Base-by-base conservation (phyloP, 2,888 invertebrate species). In the Macroteleia sp. region DNA sequence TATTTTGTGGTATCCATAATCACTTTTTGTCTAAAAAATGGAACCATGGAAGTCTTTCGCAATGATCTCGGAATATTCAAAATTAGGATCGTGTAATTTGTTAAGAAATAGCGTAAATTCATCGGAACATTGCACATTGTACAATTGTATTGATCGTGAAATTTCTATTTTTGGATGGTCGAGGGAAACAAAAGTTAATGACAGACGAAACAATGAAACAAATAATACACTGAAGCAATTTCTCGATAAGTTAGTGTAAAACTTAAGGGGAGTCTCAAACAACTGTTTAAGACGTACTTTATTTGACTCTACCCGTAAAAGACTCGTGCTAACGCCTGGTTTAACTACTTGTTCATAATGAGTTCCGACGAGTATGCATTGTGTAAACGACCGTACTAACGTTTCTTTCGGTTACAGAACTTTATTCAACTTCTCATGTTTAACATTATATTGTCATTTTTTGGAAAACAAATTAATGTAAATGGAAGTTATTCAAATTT, bases 141-240 rank as follows among this genome's bases (percentile, higher is more conserved):
- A 83, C 83, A 61, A 25, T 5, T 25, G 4, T 25, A 73, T n/a
- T n/a, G n/a, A 81, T 56, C 61, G 56, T 71, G 71, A 85, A 88
- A 89, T 87, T 89, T 88, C 88, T 89, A 89, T 89, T 89, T 89
- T 89, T 89, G 88, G 89, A 89, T 70, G 25, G 57, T 57, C 36
- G 42, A 70, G 34, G 36, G 41, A 83, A 81, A 82, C 84, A 84
- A 83, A 78, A 81, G 42, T 62, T 62, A 19, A 54, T 16, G 48
- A 50, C 50, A 57, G 36, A 44, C 41, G 28, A 83, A 82, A 82
- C 84, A 83, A 82, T 76, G 36, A 61, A 75, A 61, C 30, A 41
- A 74, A 69, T 64, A 67, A 80, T 79, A 66, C 66, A 66, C 75
- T 42, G 61, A 66, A 64, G 66, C 70, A 75, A 70, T 67, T 70